Base-by-base conservation (phyloP, 2,797 vertebrate genomes). In the Tachyglossus aculeatus region DNA sequence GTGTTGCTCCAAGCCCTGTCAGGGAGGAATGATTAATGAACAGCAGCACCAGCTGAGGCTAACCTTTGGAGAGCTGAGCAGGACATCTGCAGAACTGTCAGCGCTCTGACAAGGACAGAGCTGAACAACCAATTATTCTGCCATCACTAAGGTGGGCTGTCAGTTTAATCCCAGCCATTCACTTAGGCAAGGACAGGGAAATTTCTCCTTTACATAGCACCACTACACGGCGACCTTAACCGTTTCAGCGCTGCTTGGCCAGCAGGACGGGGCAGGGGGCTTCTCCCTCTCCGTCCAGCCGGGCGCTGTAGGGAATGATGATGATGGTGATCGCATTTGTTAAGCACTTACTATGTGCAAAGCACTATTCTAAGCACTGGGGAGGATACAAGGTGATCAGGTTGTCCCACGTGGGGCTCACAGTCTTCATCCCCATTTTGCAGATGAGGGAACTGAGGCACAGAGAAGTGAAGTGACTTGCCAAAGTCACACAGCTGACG, bases 111-210 rank as follows among this genome's bases (percentile, higher is more conserved):
- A 98, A 99, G 97, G 97, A 99, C 97, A 96, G 96, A 98, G 97
- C 97, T 98, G 97, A 99, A 98, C 97, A 98, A 98, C 97, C 97
- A 98, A 98, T 99, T 99, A 98, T 98, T 98, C 98, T 95, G 96
- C 96, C 97, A 98, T 98, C 97, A 97, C 96, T 97, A 98, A 98
- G 97, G 97, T 98, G 96, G 97, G 95, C 96, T 98, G 97, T 99
- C 97, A 98, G 96, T 97, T 97, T 98, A 97, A 98, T 99, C 97
- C 97, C 94, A 96, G 97, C 96, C 96, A 98, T 96, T 97, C 96
- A 96, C 96, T 98, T 97, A 96, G 95, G 97, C 97, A 99, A 99
- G 97, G 97, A 97, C 97, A 96, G 96, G 96, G 96, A 97, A 96
- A 97, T 98, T 97, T 98, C 96, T 98, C 95, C 96, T 98, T 96